A percentile compares a stretch with the other conserved stretches of the same genome.
Conservation (phyloP, 2,113 vertebrate species). For the Callipepla californica region DNA sequence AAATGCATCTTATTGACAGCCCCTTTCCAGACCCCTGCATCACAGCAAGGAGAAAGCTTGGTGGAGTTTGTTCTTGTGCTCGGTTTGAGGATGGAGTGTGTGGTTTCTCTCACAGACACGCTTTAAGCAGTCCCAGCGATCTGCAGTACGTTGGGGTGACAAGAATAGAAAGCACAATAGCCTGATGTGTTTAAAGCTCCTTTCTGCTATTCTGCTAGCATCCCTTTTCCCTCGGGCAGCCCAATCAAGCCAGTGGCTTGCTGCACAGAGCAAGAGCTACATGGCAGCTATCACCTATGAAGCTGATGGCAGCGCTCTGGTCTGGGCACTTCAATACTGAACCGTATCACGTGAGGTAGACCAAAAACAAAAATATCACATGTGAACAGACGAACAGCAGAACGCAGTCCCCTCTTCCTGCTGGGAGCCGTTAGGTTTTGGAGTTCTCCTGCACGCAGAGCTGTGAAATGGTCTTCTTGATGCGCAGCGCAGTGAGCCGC, state of each 20-base stretch:
- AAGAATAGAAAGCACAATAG: neutral
- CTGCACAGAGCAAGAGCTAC: neutral
- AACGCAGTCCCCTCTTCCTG: neutral
- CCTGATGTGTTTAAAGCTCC: neutral
- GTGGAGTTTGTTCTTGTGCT: neutral
- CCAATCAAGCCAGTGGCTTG: neutral
- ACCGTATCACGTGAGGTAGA: conserved; percentile 77
- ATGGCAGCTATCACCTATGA: neutral
- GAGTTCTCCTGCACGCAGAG: conserved; percentile 83
- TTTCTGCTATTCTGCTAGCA: neutral
- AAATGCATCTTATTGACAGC: neutral
- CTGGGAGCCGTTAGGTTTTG: conserved; percentile 67
- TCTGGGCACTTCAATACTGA: conserved; percentile 37
- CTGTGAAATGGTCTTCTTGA: conserved; percentile 95
- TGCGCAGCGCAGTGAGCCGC: conserved; percentile 92
- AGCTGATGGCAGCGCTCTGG: neutral
- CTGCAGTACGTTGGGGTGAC: neutral
- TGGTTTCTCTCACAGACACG: neutral
- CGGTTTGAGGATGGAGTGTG: neutral
- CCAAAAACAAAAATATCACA: neutral
- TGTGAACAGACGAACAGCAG: neutral
- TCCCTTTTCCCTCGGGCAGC: neutral
- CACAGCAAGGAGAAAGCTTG: neutral
- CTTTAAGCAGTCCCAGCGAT: neutral
- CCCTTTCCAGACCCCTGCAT: neutral